phyloP scores from a whole-genome alignment of 1,140 invertebrate species.

The Drosophila sproati region DNA sequence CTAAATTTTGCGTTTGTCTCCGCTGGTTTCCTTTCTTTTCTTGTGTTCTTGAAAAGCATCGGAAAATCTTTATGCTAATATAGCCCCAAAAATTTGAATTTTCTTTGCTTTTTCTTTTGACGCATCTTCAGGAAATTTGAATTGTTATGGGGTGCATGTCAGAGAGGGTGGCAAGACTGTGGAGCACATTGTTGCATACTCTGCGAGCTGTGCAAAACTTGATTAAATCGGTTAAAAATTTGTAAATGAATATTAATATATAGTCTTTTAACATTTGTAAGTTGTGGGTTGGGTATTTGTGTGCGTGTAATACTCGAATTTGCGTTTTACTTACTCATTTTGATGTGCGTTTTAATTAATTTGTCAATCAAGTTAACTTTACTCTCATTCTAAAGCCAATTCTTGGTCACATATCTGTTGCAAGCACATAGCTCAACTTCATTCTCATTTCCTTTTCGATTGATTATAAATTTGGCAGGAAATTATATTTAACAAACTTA shows the following conservation, averaged over 20 bases:
- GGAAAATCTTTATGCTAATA: conserved; percentile 59
- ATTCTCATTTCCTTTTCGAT: conserved; percentile 27
- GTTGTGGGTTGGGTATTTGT: no score
- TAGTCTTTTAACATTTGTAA: not conserved
- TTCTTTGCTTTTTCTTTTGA: not conserved
- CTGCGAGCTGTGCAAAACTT: not conserved
- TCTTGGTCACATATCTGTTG: conserved; percentile 1
- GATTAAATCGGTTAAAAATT: not conserved
- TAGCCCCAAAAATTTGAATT: conserved; percentile 36
- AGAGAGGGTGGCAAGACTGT: not conserved
- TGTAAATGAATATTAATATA: not conserved
- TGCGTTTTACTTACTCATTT: no score
- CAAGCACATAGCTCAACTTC: conserved; percentile 27
- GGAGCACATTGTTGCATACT: conserved; percentile 13
- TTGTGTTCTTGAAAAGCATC: not conserved
- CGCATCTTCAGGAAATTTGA: conserved; percentile 17
- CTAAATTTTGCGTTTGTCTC: conserved; percentile 63
- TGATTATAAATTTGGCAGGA: conserved; percentile 33
- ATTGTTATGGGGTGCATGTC: not conserved
- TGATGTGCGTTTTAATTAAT: not conserved
- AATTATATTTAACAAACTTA: conserved; percentile 46
- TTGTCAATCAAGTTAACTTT: not conserved
- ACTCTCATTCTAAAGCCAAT: not conserved
- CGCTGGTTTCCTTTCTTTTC: not conserved
- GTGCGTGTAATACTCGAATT: no score